Evolutionary conservation across 2,797 vertebrate species (phyloP).

Genomic region (Cottoperca gobio): DNA sequence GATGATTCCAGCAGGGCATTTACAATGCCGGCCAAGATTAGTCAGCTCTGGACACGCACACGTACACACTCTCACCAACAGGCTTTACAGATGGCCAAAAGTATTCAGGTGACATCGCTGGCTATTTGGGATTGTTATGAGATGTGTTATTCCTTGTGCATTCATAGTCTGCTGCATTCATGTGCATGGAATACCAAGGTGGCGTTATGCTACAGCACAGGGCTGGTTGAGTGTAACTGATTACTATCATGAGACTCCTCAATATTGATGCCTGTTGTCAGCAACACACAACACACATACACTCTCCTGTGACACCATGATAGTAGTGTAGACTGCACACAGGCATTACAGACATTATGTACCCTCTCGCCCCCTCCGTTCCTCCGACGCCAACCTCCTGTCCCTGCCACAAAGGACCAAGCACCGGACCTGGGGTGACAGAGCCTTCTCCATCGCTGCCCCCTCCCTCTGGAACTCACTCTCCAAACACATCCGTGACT

Average conservation of each 20-base stretch:
- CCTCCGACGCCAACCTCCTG: too few relatives aligned
- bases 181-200: conserved; percentile 10
- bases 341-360: not conserved
- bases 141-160: conserved; percentile 42
- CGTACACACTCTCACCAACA: not conserved
- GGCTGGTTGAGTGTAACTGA: conserved; percentile 35
- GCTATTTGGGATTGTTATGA: conserved; percentile 44
- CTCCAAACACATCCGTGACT: too few relatives aligned
- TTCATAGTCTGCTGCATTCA: conserved; percentile 14
- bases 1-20: conserved; percentile 58
- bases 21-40: conserved; percentile 51
- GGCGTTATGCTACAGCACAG: conserved; percentile 18
- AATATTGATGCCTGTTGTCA: conserved; percentile 20
- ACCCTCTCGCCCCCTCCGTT: too few relatives aligned
- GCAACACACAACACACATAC: not conserved
- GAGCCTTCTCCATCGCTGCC: too few relatives aligned
- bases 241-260: conserved; percentile 27
- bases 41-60: conserved; percentile 34
- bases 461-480: too few relatives aligned
- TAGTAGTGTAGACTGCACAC: not conserved
- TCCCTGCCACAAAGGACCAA: too few relatives aligned
- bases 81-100: conserved; percentile 46
- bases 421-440: too few relatives aligned
- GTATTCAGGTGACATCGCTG: conserved; percentile 30
- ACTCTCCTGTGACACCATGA: conserved; percentile 5